A percentile compares a stretch with the other conserved stretches of the same genome.
phyloP scores from a whole-genome alignment of 2,113 vertebrate genomes.

The Blennius ocellaris region DNA sequence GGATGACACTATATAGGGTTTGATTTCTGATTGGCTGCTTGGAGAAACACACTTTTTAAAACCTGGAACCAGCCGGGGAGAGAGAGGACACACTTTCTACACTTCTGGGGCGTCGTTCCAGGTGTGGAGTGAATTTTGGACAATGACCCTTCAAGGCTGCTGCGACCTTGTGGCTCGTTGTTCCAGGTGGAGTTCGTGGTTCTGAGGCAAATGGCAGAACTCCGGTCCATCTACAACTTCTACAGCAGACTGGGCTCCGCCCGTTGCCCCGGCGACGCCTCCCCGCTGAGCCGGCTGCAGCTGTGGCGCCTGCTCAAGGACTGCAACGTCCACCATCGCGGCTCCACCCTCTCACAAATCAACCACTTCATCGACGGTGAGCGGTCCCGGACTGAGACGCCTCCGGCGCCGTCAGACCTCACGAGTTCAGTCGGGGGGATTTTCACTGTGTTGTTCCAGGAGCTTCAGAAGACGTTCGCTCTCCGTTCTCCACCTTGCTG shows the following conservation, averaged over 20 bases:
- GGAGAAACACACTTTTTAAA: too few species aligned
- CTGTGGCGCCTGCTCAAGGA: constrained; percentile 94
- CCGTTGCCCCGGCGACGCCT: constrained; percentile 80
- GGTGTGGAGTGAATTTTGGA: too few species aligned
- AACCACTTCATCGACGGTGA: constrained; percentile 84
- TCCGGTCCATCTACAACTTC: constrained; percentile 87
- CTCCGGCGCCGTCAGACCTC: too few species aligned
- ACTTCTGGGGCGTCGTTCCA: too few species aligned
- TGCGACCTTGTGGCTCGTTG: neutral
- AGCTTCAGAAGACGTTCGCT: constrained; percentile 78
- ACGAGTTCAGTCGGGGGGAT: too few species aligned
- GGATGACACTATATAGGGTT: too few species aligned
- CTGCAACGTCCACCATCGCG: constrained; percentile 85
- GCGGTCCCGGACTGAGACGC: neutral
- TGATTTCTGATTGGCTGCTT: too few species aligned
- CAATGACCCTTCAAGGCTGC: too few species aligned
- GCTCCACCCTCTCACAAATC: constrained; percentile 83
- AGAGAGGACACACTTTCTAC: too few species aligned
- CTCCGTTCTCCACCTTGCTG: constrained; percentile 83
- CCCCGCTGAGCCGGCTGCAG: constrained; percentile 87
- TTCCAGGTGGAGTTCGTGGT: constrained; percentile 87
- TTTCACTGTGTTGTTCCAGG: constrained; percentile 55
- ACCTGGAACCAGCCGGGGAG: too few species aligned
- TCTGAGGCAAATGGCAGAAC: constrained; percentile 79
- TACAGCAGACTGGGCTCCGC: constrained; percentile 88